Percentiles rank a stretch among this genome's conserved stretches.
These are phyloP conservation scores for Linnaemya tessellans DNA, from an alignment of 2,888 invertebrate genomes.

Conservation along the genomic window DNA sequence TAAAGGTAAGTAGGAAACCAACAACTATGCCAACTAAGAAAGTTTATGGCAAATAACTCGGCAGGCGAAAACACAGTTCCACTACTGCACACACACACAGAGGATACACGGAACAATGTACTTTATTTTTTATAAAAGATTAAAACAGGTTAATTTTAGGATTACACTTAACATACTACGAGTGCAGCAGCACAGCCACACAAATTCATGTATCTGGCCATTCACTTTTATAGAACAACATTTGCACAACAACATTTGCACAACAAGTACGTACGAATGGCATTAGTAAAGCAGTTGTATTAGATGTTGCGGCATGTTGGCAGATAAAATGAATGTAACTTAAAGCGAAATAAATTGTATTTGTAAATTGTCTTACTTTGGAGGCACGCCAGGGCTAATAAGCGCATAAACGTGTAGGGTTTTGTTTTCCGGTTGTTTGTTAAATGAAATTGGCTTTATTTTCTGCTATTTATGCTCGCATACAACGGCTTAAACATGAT, in stretches of 20 bases:
- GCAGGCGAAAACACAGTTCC: conserved; percentile 12
- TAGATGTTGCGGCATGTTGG: conserved; percentile 17
- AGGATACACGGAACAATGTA: not conserved
- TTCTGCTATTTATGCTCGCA: conserved; percentile 23
- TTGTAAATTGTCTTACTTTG: conserved; percentile 39
- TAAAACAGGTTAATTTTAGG: conserved; percentile 63
- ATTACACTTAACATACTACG: conserved; percentile 45
- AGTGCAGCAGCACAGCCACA: not conserved
- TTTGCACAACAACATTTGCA: not conserved
- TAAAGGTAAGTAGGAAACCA: conserved; percentile 80
- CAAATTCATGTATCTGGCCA: not conserved
- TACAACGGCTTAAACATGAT: conserved; percentile 23
- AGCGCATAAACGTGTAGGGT: not conserved
- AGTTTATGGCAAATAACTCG: conserved; percentile 25
- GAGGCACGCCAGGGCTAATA: conserved; percentile 15
- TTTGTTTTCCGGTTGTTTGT: conserved; percentile 31
- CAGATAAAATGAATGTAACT: conserved; percentile 44
- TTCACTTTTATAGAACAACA: not conserved
- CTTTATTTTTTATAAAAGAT: conserved; percentile 41
- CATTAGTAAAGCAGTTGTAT: not conserved
- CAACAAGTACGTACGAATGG: not conserved
- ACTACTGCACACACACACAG: not conserved
- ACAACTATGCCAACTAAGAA: conserved; percentile 13
- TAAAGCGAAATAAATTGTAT: conserved; percentile 57
- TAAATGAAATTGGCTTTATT: conserved; percentile 48